A percentile compares a stretch with the other conserved stretches of the same genome.
phyloP scores from a whole-genome alignment of 2,113 vertebrate genomes.

The Oncorhynchus kisutch region DNA sequence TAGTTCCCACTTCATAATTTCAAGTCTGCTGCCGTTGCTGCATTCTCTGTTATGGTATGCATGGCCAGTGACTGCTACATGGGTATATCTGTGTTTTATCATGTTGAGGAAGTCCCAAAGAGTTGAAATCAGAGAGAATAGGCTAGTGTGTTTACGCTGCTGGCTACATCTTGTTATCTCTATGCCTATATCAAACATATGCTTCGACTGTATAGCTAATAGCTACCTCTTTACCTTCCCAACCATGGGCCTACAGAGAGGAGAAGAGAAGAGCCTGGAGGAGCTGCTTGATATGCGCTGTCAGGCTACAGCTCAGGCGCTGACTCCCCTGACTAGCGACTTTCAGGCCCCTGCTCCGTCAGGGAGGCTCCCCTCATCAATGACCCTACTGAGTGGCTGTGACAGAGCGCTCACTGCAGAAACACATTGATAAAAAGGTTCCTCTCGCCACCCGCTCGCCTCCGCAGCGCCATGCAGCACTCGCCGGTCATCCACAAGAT shows the following conservation, averaged over 20 bases:
- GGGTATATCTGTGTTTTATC: constrained; percentile 33
- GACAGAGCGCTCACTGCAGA: constrained; percentile 53
- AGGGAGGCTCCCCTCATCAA: constrained; percentile 58
- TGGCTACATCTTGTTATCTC: constrained; percentile 52
- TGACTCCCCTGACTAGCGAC: constrained; percentile 60
- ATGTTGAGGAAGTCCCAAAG: constrained; percentile 36
- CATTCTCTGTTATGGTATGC: background rate
- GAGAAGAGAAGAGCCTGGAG: constrained; percentile 26
- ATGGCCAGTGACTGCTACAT: background rate
- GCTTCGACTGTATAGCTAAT: constrained; percentile 34
- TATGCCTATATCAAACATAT: constrained; percentile 36
- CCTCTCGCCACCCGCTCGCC: constrained; percentile 37
- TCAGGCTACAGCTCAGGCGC: constrained; percentile 50
- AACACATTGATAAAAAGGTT: constrained; percentile 63
- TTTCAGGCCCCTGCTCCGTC: constrained; percentile 62
- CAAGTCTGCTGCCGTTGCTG: background rate
- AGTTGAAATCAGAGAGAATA: constrained; percentile 40
- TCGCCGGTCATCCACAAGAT: constrained; percentile 55
- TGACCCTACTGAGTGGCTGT: constrained; percentile 56
- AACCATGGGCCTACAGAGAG: constrained; percentile 49
- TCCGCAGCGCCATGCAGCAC: constrained; percentile 30
- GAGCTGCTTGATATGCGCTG: constrained; percentile 69
- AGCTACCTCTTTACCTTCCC: constrained; percentile 46
- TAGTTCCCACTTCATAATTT: background rate
- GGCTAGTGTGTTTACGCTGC: constrained; percentile 42